Base-by-base conservation (phyloP, 2,888 invertebrate genomes). In the Iphiclides podalirius region DNA sequence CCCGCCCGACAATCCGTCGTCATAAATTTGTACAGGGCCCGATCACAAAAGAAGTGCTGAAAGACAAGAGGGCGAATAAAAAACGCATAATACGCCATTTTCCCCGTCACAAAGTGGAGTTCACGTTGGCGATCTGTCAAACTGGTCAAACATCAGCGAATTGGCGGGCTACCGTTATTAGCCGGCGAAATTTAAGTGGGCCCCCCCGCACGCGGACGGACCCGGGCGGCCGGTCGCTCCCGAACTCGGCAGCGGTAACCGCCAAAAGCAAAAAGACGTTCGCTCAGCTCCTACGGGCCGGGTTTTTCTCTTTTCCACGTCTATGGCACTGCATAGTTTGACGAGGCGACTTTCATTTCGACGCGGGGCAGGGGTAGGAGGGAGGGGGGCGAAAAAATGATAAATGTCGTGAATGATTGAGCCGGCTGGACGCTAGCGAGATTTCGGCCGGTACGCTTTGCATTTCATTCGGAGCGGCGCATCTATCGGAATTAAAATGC, bases 331-430 rank as follows among this genome's bases (percentile, higher is more conserved):
- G 77, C 72, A 79, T 86, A 83, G 85, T 81, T 82, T 75, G 80
- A 73, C 65, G 75, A 66, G 72, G 67, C 75, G 73, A 76, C 77
- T 76, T 81, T 79, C 79, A 79, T 77, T 79, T 79, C 69, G 70
- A 65, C 20, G 66, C 4, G n/a, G n/a, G 31, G 11, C 31, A n/a
- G n/a, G n/a, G n/a, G n/a, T n/a, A n/a, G n/a, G n/a, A n/a, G n/a
- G n/a, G n/a, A n/a, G n/a, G n/a, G n/a, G n/a, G 31, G 11, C 31
- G 67, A 72, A 81, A 73, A 81, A 81, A 83, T 81, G 79, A 83
- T 80, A 79, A 85, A 82, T 80, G 82, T 81, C 79, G 70, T 77
- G 81, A 80, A 83, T 85, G 85, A 87, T 86, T 85, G 86, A 86
- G 72, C 75, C 72, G 11, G 75, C 66, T 68, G 73, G 76, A 79